Conservation (phyloP, 2,888 invertebrate genomes). For the Perithous albicinctus region DNA sequence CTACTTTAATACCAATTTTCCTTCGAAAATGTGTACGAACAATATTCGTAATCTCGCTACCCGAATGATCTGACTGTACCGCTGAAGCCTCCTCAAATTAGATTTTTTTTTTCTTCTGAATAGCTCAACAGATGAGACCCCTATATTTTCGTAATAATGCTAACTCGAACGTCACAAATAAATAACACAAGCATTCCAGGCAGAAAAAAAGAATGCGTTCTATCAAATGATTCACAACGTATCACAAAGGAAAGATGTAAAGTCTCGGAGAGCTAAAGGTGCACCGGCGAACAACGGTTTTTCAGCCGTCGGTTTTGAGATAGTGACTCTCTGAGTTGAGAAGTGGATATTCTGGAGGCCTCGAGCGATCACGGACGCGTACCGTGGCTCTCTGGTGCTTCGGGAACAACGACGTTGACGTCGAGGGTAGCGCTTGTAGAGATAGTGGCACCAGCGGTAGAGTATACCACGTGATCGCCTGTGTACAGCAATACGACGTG, state of each 20-base stretch:
- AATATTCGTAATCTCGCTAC: too few species aligned
- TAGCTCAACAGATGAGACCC: not conserved
- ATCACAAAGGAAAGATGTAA: not conserved
- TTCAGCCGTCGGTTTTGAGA: constrained; percentile 5
- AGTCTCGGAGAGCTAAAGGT: not conserved
- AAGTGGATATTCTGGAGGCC: constrained; percentile 32
- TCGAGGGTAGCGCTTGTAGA: constrained; percentile 17
- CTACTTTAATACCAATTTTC: too few species aligned
- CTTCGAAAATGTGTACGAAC: too few species aligned
- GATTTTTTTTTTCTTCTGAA: not conserved
- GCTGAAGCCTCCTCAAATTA: too few species aligned
- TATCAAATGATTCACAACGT: not conserved
- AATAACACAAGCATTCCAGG: not conserved
- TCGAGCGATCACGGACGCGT: constrained; percentile 53
- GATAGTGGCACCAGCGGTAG: constrained; percentile 9
- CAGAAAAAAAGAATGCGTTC: not conserved
- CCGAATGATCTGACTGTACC: too few species aligned
- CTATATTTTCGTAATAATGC: not conserved
- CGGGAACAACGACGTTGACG: constrained; percentile 19
- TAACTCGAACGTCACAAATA: not conserved
- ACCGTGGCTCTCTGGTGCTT: constrained; percentile 39
- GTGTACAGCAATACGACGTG: constrained; percentile 25
- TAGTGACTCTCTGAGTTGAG: not conserved
- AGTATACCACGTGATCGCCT: constrained; percentile 56
- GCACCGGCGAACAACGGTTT: not conserved